Percentiles rank a stretch among this genome's conserved stretches.
Evolutionary conservation across 2,888 invertebrate genomes (phyloP).

Genomic region (Plusia festucae): DNA sequence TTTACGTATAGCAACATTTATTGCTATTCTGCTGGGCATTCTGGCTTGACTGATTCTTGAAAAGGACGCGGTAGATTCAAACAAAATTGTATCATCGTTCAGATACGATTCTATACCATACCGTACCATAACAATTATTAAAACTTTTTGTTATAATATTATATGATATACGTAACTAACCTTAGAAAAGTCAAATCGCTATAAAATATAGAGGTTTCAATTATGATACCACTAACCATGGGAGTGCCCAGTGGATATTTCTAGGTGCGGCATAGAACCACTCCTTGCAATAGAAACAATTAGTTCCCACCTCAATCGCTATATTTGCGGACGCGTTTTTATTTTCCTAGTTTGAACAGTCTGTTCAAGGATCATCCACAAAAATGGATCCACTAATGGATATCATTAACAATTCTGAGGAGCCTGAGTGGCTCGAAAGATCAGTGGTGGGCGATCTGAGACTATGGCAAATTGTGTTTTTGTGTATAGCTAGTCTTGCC

Average conservation of each 20-base stretch:
- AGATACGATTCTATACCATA: not conserved
- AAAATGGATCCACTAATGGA: constrained; percentile 82
- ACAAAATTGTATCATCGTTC: not conserved
- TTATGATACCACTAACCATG: constrained; percentile 50
- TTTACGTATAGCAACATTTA: constrained; percentile 34
- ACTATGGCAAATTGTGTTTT: constrained; percentile 95
- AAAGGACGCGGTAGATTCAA: not conserved
- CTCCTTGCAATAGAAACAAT: constrained; percentile 83
- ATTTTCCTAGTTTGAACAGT: constrained; percentile 39
- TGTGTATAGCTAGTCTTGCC: constrained; percentile 91
- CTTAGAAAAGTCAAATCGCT: not conserved
- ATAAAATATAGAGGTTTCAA: constrained; percentile 20
- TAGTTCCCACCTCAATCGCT: constrained; percentile 74
- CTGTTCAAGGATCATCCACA: constrained; percentile 8
- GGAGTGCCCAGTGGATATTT: constrained; percentile 76
- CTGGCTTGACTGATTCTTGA: no score
- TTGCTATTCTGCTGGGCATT: not conserved
- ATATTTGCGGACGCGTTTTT: constrained; percentile 65
- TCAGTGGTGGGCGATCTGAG: constrained; percentile 91
- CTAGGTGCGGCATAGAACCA: constrained; percentile 83
- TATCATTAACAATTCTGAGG: constrained; percentile 81
- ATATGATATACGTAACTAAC: not conserved
- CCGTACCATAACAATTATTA: not conserved
- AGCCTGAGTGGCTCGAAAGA: constrained; percentile 93
- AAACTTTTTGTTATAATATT: not conserved